Conservation (phyloP, 1,140 invertebrate species). For the Saxidomus purpurata region DNA sequence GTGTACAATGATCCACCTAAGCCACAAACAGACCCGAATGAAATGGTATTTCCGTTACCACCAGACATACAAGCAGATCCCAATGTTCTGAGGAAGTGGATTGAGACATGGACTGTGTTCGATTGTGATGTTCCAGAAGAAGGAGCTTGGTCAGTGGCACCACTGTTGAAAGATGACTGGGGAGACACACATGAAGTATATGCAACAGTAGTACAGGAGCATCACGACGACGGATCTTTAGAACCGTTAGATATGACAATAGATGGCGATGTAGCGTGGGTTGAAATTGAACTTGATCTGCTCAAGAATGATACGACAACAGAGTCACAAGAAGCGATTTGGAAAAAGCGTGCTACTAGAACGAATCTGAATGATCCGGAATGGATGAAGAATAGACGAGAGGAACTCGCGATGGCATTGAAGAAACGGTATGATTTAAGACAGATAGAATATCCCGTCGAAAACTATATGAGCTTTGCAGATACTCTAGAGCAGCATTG, state of each 20-base stretch:
- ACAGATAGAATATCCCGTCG: not conserved
- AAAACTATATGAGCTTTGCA: conserved; percentile 11
- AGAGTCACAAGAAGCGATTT: not conserved
- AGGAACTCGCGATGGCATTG: not conserved
- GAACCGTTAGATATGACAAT: conserved; percentile 37
- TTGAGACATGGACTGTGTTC: not conserved
- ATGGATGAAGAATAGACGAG: conserved; percentile 9
- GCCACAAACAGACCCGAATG: not conserved
- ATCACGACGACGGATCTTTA: not conserved
- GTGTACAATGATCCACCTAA: conserved; percentile 1
- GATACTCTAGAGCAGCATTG: conserved; percentile 1
- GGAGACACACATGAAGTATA: conserved; percentile 19
- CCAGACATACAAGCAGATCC: not conserved
- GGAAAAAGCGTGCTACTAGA: conserved; percentile 31
- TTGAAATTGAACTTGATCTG: conserved; percentile 44
- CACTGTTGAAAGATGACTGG: not conserved
- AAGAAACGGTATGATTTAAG: not conserved
- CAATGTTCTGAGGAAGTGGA: conserved; percentile 1
- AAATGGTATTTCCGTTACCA: conserved; percentile 34
- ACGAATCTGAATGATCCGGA: conserved; percentile 1
- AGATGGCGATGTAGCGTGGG: conserved; percentile 34
- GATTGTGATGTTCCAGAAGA: conserved; percentile 25
- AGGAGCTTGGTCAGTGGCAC: not conserved
- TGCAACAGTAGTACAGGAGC: not conserved
- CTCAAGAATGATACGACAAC: conserved; percentile 39